phyloP scores from a whole-genome alignment of 2,888 invertebrate genomes.

The Vandiemenella viatica region DNA sequence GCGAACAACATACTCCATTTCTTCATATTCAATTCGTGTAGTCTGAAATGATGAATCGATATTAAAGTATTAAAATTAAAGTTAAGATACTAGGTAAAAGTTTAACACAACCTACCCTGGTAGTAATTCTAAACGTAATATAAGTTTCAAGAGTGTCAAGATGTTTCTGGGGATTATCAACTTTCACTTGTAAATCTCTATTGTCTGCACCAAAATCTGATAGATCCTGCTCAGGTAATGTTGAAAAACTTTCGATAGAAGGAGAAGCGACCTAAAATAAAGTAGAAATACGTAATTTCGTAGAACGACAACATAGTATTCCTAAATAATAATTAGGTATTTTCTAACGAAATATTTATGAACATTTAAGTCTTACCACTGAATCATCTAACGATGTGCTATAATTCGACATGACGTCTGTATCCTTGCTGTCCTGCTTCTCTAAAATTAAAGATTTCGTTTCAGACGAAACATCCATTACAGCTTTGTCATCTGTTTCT shows the following conservation, averaged over 20 bases:
- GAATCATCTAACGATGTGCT: slow-evolving; percentile 18
- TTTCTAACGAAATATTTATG: no score
- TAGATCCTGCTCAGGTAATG: slow-evolving; percentile 39
- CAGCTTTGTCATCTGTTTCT: slow-evolving; percentile 15
- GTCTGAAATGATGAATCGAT: slow-evolving; percentile 27
- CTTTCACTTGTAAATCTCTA: slow-evolving; percentile 45
- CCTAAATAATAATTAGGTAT: no score
- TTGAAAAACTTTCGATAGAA: slow-evolving; percentile 43
- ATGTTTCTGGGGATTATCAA: slow-evolving; percentile 59
- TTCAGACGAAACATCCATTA: slow-evolving; percentile 18
- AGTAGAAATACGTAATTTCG: no score
- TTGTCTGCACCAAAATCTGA: slow-evolving; percentile 38
- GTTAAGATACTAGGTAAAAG: background rate
- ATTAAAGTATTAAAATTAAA: background rate
- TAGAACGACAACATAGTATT: no score
- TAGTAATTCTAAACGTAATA: slow-evolving; percentile 51
- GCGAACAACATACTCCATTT: slow-evolving; percentile 46
- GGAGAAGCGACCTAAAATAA: slow-evolving; percentile 37
- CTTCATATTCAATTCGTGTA: slow-evolving; percentile 44
- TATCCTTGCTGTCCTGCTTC: slow-evolving; percentile 16
- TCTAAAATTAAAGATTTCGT: slow-evolving; percentile 12
- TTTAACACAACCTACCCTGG: slow-evolving; percentile 32
- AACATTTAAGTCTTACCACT: slow-evolving; percentile 12
- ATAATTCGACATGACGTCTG: slow-evolving; percentile 17
- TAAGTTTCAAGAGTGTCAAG: slow-evolving; percentile 54